Conservation (phyloP, 2,797 vertebrate genomes). For the Notamacropus eugenii region DNA sequence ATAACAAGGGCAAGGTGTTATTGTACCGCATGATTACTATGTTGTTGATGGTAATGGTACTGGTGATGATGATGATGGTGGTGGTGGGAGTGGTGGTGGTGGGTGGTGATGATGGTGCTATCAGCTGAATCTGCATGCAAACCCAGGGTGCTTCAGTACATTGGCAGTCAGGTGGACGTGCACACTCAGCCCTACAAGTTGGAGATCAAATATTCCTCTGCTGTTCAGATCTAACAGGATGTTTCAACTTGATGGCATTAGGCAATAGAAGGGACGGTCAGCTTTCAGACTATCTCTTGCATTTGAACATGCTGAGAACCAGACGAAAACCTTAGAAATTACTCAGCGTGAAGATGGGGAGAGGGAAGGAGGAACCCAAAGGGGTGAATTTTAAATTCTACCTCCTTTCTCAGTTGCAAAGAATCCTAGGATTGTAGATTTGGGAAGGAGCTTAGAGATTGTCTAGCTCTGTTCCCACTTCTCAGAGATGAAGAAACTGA, state of each 20-base stretch:
- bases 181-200: slow-evolving; percentile 68
- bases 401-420: not conserved
- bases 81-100: not conserved
- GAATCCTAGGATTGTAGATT: not conserved
- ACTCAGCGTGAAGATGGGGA: slow-evolving; percentile 7
- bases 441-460: not conserved
- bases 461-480: not conserved
- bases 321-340: slow-evolving; percentile 44
- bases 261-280: slow-evolving; percentile 58
- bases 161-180: slow-evolving; percentile 66
- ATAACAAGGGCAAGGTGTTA: slow-evolving; percentile 71
- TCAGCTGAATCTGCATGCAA: slow-evolving; percentile 47
- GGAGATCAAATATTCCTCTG: slow-evolving; percentile 67
- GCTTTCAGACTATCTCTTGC: slow-evolving; percentile 56
- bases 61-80: not conserved
- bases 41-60: slow-evolving; percentile 60
- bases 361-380: slow-evolving; percentile 41
- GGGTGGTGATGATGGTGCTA: slow-evolving; percentile 38
- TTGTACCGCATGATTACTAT: slow-evolving; percentile 66
- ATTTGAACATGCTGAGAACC: slow-evolving; percentile 52
- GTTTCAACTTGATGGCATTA: slow-evolving; percentile 67
- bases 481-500: not conserved
- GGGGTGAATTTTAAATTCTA: slow-evolving; percentile 21
- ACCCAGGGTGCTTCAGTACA: slow-evolving; percentile 64
- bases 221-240: slow-evolving; percentile 70